Base-by-base conservation (phyloP, 1,140 invertebrate genomes). In the Neuroterus valhalla region DNA sequence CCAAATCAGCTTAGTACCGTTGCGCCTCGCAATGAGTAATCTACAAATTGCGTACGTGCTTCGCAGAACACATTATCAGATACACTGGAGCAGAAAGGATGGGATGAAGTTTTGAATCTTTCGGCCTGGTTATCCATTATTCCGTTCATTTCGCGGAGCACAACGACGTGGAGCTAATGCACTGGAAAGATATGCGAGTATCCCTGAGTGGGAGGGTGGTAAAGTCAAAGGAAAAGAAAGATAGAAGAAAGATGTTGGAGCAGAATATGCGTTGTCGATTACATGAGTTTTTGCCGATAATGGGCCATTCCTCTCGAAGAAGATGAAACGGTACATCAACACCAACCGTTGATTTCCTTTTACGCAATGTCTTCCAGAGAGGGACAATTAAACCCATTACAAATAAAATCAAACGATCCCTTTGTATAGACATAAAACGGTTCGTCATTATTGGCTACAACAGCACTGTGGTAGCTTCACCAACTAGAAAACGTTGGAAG, bases 241-340 rank as follows among this genome's bases (percentile, higher is more conserved):
- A 52, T 23, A 52, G 21, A 17, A 10, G 10, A 23, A 19, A 52
- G 50, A 62, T 42, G 76, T 75, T 72, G 66, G 72, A 17, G 71
- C 45, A 10, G 46, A 55, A 75, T 70, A 70, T 43, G 77, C 70
- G 75, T 81, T 85, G 85, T 86, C 85, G 85, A 87, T 87, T 87
- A 87, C 81, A 77, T 17, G 72, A 68, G 52, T 79, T 80, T 85
- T 74, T 71, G 73, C 75, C 78, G 71, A 44, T 17, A 81, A 77
- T 67, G 62, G 73, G 74, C 68, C 80, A 67, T 83, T 78, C 82
- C 78, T 79, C 77, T 71, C 78, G 75, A 76, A 79, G 82, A 84
- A 84, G 84, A 86, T 84, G 81, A 85, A 85, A 82, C 84, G 82
- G 77, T 81, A 82, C 82, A 80, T 82, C 81, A 78, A 81, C 82